phyloP scores from a whole-genome alignment of 1,140 invertebrate genomes.

The Bombyx mandarina region DNA sequence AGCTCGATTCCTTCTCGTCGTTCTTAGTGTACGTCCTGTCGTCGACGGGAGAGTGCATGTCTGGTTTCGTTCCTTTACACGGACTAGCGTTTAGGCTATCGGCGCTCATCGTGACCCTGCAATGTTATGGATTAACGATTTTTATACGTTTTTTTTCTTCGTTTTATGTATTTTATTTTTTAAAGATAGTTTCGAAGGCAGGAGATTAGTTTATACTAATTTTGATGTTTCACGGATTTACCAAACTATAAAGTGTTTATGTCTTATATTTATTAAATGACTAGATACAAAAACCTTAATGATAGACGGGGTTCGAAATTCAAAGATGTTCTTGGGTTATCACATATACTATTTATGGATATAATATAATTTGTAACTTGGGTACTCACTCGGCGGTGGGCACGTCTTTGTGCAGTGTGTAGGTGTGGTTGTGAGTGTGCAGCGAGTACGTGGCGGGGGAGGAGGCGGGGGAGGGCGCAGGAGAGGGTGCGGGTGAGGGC shows the following conservation, averaged over 20 bases:
- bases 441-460: conserved; percentile 19
- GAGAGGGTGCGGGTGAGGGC: conserved; percentile 10
- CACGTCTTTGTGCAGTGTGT: conserved; percentile 40
- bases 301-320: no score
- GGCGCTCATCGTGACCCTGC: conserved; percentile 62
- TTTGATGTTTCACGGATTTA: no score
- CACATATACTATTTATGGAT: no score
- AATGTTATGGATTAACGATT: conserved; percentile 8
- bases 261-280: no score
- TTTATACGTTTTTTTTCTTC: not conserved
- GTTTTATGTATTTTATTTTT: not conserved
- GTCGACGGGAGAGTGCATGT: conserved; percentile 29
- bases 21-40: conserved; percentile 47
- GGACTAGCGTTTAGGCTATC: conserved; percentile 64
- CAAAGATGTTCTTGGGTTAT: no score
- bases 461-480: conserved; percentile 13
- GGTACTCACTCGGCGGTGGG: not conserved
- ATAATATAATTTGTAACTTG: no score
- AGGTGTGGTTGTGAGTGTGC: conserved; percentile 29
- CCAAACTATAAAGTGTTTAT: no score
- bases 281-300: no score
- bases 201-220: no score
- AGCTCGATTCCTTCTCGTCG: conserved; percentile 45
- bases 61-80: conserved; percentile 27
- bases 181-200: no score